Percentiles rank a stretch among this genome's conserved stretches.
phyloP scores from a whole-genome alignment of 2,113 vertebrate genomes.

The Clarias batrachus region DNA sequence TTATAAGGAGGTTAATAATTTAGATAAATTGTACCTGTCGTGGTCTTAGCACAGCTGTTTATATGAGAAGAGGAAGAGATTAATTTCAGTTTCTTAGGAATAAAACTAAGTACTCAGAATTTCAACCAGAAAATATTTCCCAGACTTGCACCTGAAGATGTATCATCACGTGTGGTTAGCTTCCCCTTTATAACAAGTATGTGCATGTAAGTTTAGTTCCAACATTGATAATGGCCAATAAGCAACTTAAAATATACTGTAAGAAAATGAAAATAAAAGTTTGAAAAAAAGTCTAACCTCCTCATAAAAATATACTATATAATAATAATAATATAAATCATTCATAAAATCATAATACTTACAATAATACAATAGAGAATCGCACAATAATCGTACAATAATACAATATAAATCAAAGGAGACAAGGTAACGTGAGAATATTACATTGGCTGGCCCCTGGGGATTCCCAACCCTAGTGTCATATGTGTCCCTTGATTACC shows the following conservation, averaged over 20 bases:
- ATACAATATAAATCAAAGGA: too few species aligned
- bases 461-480: too few species aligned
- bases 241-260: not conserved
- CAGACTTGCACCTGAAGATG: conserved; percentile 26
- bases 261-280: not conserved
- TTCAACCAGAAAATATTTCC: conserved; percentile 20
- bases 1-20: not conserved
- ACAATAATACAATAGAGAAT: not conserved
- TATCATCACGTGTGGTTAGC: not conserved
- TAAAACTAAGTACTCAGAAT: conserved; percentile 8
- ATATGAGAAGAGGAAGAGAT: conserved; percentile 32
- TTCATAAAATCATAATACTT: too few species aligned
- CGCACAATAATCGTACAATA: too few species aligned
- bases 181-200: not conserved
- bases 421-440: too few species aligned
- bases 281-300: not conserved
- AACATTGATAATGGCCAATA: not conserved
- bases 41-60: conserved; percentile 23
- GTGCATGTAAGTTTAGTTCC: not conserved
- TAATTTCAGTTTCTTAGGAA: conserved; percentile 36
- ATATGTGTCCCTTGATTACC: too few species aligned
- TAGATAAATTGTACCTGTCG: not conserved
- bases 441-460: too few species aligned
- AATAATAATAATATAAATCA: too few species aligned
- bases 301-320: not conserved